Percentiles rank a stretch among this genome's conserved stretches.
Conservation (phyloP, 2,797 vertebrate species). For the Gymnopithys bicolor region DNA sequence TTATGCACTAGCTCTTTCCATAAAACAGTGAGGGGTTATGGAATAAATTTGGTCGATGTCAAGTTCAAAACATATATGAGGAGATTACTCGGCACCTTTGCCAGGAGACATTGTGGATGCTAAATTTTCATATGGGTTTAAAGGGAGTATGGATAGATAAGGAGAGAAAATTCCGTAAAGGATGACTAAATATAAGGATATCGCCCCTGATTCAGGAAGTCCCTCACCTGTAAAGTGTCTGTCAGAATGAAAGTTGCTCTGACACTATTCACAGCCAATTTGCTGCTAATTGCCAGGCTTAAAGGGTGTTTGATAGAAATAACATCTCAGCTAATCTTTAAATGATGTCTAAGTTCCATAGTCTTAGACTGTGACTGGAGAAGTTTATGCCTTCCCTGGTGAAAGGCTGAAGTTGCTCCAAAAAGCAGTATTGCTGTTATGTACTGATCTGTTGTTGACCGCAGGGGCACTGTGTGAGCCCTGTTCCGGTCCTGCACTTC, state of each 20-base stretch:
- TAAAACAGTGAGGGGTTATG: neutral
- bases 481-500: neutral
- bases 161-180: neutral
- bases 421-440: neutral
- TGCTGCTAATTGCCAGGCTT: conserved; percentile 13
- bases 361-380: neutral
- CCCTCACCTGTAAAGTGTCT: neutral
- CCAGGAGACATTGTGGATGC: neutral
- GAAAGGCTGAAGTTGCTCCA: conserved; percentile 8
- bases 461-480: neutral
- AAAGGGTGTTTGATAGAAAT: conserved; percentile 10
- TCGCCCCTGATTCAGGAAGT: neutral
- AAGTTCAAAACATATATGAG: neutral
- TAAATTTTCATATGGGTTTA: neutral
- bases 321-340: conserved; percentile 45
- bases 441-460: neutral
- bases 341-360: neutral
- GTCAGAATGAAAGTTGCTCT: conserved; percentile 10
- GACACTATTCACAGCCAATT: conserved; percentile 22
- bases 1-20: neutral
- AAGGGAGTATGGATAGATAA: neutral
- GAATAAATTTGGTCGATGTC: neutral
- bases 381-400: neutral
- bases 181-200: neutral
- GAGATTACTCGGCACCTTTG: neutral